Evolutionary conservation across 2,797 vertebrate species (phyloP).

Genomic region (Crocidura indochinensis): DNA sequence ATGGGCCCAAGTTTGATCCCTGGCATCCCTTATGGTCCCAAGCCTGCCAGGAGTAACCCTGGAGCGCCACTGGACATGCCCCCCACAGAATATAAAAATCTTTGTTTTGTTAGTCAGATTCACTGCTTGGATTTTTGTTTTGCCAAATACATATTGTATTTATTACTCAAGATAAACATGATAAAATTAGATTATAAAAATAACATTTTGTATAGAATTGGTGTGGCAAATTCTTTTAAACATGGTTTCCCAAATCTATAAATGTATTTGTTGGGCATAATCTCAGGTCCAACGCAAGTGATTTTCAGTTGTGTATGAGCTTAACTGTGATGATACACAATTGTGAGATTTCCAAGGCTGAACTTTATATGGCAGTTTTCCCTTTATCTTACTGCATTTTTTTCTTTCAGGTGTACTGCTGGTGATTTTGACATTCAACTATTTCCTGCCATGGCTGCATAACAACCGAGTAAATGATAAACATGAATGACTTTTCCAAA

Average conservation of each 20-base stretch:
- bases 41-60: too few species aligned
- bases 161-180: conserved; percentile 25
- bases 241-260: conserved; percentile 20
- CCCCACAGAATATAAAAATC: neutral
- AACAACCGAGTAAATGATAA: conserved; percentile 74
- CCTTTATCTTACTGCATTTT: conserved; percentile 63
- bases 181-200: conserved; percentile 38
- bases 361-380: neutral
- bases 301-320: neutral
- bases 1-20: too few species aligned
- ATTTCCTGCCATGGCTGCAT: conserved; percentile 84
- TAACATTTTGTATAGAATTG: conserved; percentile 2
- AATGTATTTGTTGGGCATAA: neutral
- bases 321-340: neutral
- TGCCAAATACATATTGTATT: neutral
- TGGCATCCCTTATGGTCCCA: too few species aligned
- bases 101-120: neutral
- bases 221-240: conserved; percentile 56
- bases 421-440: conserved; percentile 84
- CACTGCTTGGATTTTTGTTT: conserved; percentile 9
- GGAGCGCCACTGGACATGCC: too few species aligned
- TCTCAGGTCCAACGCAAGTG: neutral
- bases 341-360: conserved; percentile 15
- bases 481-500: conserved; percentile 69
- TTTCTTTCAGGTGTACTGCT: conserved; percentile 88